Evolutionary conservation across 1,140 invertebrate species (phyloP).

Genomic region (Arion vulgaris): DNA sequence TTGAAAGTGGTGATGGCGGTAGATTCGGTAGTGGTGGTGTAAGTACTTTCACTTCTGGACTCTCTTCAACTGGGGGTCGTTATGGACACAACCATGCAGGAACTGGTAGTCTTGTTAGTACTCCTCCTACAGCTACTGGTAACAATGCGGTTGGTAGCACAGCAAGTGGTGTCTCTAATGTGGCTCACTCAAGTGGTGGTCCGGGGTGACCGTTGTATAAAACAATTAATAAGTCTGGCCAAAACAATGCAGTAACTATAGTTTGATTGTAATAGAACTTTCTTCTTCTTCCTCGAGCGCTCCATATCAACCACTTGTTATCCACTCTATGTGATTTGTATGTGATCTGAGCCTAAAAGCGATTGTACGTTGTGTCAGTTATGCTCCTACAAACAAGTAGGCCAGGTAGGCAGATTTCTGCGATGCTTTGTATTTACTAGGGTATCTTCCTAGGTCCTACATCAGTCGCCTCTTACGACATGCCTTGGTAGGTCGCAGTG

Average conservation of each 20-base stretch:
- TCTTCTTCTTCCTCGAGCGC: too few species aligned
- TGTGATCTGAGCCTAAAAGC: too few species aligned
- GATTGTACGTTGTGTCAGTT: too few species aligned
- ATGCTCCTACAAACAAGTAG: too few species aligned
- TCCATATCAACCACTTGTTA: too few species aligned
- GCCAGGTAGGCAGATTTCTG: too few species aligned
- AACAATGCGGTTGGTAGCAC: background rate
- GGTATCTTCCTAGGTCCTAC: too few species aligned
- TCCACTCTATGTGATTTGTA: too few species aligned
- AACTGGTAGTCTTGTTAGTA: background rate
- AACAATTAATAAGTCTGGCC: constrained; percentile 33
- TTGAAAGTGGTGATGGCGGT: background rate
- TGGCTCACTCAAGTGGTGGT: background rate
- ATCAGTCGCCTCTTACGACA: too few species aligned
- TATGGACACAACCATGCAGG: background rate
- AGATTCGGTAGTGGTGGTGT: background rate
- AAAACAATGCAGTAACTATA: constrained; percentile 23
- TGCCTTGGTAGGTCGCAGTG: too few species aligned
- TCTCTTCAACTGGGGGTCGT: background rate
- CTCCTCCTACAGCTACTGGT: background rate
- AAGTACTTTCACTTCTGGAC: background rate
- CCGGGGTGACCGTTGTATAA: constrained; percentile 33
- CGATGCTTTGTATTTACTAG: too few species aligned
- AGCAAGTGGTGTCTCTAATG: background rate
- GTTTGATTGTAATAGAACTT: too few species aligned